Evolutionary conservation across 2,888 invertebrate genomes (phyloP), one percentile per base, ranked within the genome.

Genomic region (Xanthostigma xanthostigma): DNA sequence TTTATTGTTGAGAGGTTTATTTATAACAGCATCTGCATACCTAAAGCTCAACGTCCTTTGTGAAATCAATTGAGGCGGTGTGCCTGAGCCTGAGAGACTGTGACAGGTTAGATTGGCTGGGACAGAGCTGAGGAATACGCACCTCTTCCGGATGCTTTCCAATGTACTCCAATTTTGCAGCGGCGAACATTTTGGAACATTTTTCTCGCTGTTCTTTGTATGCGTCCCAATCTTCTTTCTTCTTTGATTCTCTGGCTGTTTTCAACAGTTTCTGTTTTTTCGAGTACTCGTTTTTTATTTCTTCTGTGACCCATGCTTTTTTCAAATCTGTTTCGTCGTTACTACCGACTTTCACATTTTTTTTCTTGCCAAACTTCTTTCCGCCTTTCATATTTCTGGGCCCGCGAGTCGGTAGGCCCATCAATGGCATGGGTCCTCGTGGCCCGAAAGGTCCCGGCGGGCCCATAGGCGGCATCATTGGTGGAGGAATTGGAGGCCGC

Each of bases 231-330:
- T 75, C 71, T 11, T 70, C 69, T 33, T 48, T 48, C 50, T 72
- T 70, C 53, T 73, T 72, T n/a, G 65, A 60, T 44, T 58, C 59
- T 57, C 68, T 68, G 3, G 72, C 71, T 36, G 59, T 57, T 38
- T 69, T 68, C 56, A 75, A 68, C 41, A 77, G 65, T 53, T 75
- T 71, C 48, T 74, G 69, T 56, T 74, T 74, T 54, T 70, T 72
- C 37, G 61, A 62, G 52, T 76, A 72, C 56, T 75, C 75, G 6
- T 60, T 62, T 55, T 71, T 73, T 42, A 78, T 72, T 27, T 69
- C 68, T 11, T 72, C 72, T 9, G 70, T 73, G 8, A 78, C 73
- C 74, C 76, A 78, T 1, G 76, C 73, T 58, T 75, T 75, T 34
- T 69, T 69, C 45, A 77, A 51, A 58, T 68, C 66, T 13, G 62